Evolutionary conservation across 2,888 invertebrate genomes (phyloP).

Genomic region (Pseudococcus viburni): DNA sequence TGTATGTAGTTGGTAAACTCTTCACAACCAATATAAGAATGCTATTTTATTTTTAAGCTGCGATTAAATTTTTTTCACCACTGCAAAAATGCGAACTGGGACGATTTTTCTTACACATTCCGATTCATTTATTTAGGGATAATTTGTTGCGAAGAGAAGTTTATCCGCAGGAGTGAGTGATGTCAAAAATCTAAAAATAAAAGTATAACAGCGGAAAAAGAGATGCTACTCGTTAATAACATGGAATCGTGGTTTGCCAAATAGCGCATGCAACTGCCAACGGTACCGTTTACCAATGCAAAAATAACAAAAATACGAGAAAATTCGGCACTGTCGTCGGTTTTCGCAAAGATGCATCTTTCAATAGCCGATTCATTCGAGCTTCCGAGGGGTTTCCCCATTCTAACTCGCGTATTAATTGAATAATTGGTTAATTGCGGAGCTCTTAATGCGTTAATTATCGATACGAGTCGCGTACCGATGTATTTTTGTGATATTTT

Average conservation of each 20-base stretch:
- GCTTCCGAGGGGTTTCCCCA: background rate
- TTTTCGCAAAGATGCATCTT: conserved; percentile 7
- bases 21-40: conserved; percentile 13
- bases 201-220: conserved; percentile 26
- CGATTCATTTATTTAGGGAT: conserved; percentile 52
- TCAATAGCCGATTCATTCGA: background rate
- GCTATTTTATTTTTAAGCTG: conserved; percentile 11
- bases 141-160: conserved; percentile 46
- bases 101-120: conserved; percentile 54
- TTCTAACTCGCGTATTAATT: background rate
- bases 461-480: background rate
- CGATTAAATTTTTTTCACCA: conserved; percentile 36
- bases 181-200: conserved; percentile 59
- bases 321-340: background rate
- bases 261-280: conserved; percentile 50
- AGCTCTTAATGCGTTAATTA: background rate
- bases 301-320: conserved; percentile 46
- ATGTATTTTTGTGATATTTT: background rate
- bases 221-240: conserved; percentile 44
- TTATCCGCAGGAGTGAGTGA: conserved; percentile 31
- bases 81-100: conserved; percentile 35
- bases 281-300: background rate
- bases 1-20: background rate
- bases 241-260: conserved; percentile 45
- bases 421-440: background rate